Conservation (phyloP, 2,888 invertebrate species). For the Neoitamus cyanurus region DNA sequence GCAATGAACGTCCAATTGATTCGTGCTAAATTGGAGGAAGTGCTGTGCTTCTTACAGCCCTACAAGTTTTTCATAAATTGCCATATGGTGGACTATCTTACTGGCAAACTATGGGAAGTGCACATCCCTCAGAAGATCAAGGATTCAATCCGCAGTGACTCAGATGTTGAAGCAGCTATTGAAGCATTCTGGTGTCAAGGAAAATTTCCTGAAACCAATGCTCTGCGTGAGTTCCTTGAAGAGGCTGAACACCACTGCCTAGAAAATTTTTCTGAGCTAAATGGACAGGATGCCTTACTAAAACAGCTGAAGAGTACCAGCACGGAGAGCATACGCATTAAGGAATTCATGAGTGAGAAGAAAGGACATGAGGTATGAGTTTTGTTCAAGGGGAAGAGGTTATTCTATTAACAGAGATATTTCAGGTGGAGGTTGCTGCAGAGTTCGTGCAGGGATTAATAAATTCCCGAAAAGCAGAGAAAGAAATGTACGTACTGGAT, state of each 20-base stretch:
- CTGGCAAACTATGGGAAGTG: slow-evolving; percentile 73
- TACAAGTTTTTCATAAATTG: slow-evolving; percentile 76
- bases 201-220: slow-evolving; percentile 41
- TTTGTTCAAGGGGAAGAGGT: neutral
- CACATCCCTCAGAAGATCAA: slow-evolving; percentile 71
- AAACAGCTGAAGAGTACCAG: slow-evolving; percentile 62
- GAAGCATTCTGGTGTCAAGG: slow-evolving; percentile 68
- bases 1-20: slow-evolving; percentile 57
- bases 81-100: slow-evolving; percentile 82
- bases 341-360: slow-evolving; percentile 82
- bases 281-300: slow-evolving; percentile 62
- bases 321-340: slow-evolving; percentile 59
- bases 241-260: slow-evolving; percentile 55
- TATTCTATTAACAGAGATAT: slow-evolving; percentile 19
- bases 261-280: slow-evolving; percentile 53
- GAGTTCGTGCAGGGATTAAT: slow-evolving; percentile 70
- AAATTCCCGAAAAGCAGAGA: slow-evolving; percentile 47
- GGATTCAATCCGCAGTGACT: slow-evolving; percentile 66
- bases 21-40: slow-evolving; percentile 66
- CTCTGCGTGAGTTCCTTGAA: slow-evolving; percentile 55
- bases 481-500: slow-evolving; percentile 73
- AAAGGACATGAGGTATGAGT: slow-evolving; percentile 80
- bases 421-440: slow-evolving; percentile 74
- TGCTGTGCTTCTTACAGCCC: slow-evolving; percentile 71
- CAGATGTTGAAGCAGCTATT: slow-evolving; percentile 66